Evolutionary conservation across 1,140 invertebrate species (phyloP), one percentile per base, ranked within the genome.

Genomic region (Halesus radiatus): DNA sequence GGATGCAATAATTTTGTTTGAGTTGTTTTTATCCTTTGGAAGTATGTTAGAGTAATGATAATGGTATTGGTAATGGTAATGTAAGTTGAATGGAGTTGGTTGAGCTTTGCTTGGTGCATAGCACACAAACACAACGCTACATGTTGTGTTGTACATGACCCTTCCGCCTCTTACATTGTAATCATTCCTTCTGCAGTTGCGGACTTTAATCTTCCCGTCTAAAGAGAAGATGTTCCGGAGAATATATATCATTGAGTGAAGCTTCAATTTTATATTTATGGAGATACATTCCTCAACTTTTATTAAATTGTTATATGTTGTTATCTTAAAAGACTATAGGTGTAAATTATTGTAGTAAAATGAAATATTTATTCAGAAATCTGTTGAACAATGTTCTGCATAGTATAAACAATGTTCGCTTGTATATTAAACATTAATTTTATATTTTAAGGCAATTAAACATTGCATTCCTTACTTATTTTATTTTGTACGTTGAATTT

Each of bases 51-150:
- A 66, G 3, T 37, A 32, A 45, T 45, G 37, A 10, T 45, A 13
- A 45, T 1, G 37, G 37, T n/a, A n/a, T n/a, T n/a, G n/a, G n/a
- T n/a, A n/a, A n/a, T n/a, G n/a, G n/a, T 32, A 32, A 32, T 32
- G 32, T 6, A 16, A 66, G 22, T 54, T n/a, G n/a, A 74, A 58
- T 52, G 58, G 37, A 62, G 37, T 58, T 50, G 72, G 70, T 50
- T 64, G 72, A 81, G 80, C 80, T 81, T 81, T 73, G 80, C 80
- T 81, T 78, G 72, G 75, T 77, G 74, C 77, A 77, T 50, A 77
- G 73, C 52, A 81, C 66, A 73, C 66, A 32, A 80, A 58, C 16
- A 32, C 32, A 32, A 32, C 32, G 7, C 37, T 13, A 45, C 37
- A 13, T 45, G 37, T 45, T 78, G 58, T 53, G 26, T 53, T 78